Base-by-base conservation (phyloP, 2,888 invertebrate genomes). In the Antitype chi region DNA sequence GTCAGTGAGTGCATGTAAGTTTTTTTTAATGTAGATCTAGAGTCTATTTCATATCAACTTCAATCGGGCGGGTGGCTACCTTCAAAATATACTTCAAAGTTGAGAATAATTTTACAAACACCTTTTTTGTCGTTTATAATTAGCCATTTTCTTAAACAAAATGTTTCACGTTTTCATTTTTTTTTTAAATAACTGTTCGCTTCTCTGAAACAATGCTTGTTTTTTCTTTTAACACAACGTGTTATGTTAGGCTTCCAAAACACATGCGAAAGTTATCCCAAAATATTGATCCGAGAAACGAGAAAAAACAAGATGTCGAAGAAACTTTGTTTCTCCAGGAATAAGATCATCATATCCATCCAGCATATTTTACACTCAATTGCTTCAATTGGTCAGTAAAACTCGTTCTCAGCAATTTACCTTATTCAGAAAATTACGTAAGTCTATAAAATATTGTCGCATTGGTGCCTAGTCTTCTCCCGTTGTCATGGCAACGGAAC, bases 401-500 rank as follows among this genome's bases (percentile, higher is more conserved):
- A 62, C 55, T 64, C 8, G n/a, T 15, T 55, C 17, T 25, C 25
- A 47, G 8, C 57, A 53, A 32, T 43, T 62, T 53, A 66, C 55
- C 59, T n/a, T 55, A 43, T 49, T 28, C 57, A 38, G 63, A 43
- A 7, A 20, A 83, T 86, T 83, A 79, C 86, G 79, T 74, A 84
- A 86, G 17, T 17, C 67, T 38, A 57, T 66, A 55, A 82, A 75
- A 64, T 38, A 74, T 69, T 67, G 87, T 87, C 85, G 85, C 87
- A 84, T 71, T 59, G 69, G 53, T 70, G 25, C n/a, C 28, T 68
- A 67, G 28, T 78, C 60, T 59, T 88, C 88, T 88, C 71, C 67
- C 59, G 76, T 93, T 82, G 85, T 84, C 87, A 91, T 92, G 87
- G 86, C 86, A 88, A 93, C 92, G 76, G 72, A 77, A 80, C 76